These are phyloP conservation scores for Pterois miles DNA, from an alignment of 2,797 vertebrate species.

Conservation along the genomic window DNA sequence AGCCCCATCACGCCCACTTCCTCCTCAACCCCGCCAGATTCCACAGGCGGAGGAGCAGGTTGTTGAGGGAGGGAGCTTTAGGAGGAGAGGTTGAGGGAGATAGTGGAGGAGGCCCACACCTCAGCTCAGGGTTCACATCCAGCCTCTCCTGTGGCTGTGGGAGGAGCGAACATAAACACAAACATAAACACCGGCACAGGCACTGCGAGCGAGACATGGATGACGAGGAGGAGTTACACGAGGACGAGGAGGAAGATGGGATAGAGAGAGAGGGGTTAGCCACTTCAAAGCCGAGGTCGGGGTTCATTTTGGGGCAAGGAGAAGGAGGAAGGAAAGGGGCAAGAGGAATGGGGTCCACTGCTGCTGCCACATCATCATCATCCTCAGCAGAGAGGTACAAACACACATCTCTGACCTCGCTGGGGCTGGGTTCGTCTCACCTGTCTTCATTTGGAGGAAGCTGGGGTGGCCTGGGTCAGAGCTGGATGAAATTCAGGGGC, in stretches of 20 bases:
- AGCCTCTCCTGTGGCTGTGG: constrained; percentile 92
- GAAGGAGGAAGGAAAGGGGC: constrained; percentile 60
- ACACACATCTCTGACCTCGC: constrained; percentile 84
- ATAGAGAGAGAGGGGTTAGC: constrained; percentile 55
- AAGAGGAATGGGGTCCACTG: constrained; percentile 64
- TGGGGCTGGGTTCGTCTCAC: constrained; percentile 84
- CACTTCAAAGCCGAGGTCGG: constrained; percentile 59
- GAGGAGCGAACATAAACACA: constrained; percentile 84
- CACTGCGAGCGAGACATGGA: constrained; percentile 87
- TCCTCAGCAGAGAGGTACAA: constrained; percentile 88
- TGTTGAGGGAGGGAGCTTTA: constrained; percentile 87
- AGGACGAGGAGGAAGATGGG: constrained; percentile 66
- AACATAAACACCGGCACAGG: constrained; percentile 93
- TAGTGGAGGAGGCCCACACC: constrained; percentile 78
- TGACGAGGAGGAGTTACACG: constrained; percentile 66
- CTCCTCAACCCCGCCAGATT: constrained; percentile 96
- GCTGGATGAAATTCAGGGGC: constrained; percentile 72
- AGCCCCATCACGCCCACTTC: constrained; percentile 92
- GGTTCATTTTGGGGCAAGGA: constrained; percentile 62
- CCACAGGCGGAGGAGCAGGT: constrained; percentile 93
- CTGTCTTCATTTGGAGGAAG: constrained; percentile 81
- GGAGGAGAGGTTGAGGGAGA: constrained; percentile 80
- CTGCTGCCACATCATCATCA: constrained; percentile 73
- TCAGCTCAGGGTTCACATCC: constrained; percentile 86
- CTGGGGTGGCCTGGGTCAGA: constrained; percentile 78